These are phyloP conservation scores for Saccostrea echinata DNA, from an alignment of 1,140 invertebrate species.

Conservation along the genomic window DNA sequence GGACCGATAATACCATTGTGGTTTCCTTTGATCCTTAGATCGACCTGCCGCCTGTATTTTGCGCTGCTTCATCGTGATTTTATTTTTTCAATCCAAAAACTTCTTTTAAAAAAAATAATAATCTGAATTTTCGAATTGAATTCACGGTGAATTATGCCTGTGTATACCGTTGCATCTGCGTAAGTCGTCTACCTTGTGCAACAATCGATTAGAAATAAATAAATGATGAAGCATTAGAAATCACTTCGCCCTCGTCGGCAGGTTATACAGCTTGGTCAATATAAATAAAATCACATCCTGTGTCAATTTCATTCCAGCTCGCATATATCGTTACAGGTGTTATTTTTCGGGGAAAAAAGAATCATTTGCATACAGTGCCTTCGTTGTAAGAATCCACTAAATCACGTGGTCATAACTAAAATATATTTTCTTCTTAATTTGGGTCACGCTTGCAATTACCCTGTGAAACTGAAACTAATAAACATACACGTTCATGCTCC, in stretches of 20 bases:
- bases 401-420: neutral
- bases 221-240: neutral
- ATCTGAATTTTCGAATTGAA: neutral
- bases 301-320: neutral
- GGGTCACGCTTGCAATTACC: neutral
- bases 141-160: neutral
- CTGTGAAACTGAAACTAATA: neutral
- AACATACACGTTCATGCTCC: neutral
- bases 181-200: neutral
- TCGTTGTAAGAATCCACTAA: no score
- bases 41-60: neutral
- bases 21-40: neutral
- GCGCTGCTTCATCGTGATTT: neutral
- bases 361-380: constrained; percentile 4
- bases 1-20: neutral
- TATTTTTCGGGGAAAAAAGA: neutral
- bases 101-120: no score
- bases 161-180: neutral
- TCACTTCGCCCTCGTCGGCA: neutral
- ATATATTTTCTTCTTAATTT: neutral
- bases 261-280: neutral
- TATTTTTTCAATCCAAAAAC: neutral
- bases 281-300: neutral
- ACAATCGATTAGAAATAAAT: constrained; percentile 16
- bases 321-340: neutral